Percentiles rank a stretch among this genome's conserved stretches.
These are phyloP conservation scores for Eptatretus burgeri DNA, from an alignment of 2,113 vertebrate species.

Conservation along the genomic window DNA sequence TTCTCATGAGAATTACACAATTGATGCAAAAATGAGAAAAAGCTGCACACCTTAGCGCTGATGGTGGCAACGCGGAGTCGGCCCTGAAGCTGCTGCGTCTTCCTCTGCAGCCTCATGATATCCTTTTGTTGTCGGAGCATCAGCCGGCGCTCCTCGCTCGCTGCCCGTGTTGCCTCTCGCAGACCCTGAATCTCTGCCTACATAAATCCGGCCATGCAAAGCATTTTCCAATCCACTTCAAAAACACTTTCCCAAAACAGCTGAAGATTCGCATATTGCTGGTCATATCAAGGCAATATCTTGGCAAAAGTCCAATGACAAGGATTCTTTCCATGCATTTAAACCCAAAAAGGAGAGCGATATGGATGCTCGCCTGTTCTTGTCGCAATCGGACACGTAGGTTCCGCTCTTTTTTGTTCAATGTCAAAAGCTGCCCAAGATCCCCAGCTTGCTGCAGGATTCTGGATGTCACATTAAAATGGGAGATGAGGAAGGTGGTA, in stretches of 20 bases:
- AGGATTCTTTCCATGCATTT: background rate
- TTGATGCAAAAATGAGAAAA: too few relatives aligned
- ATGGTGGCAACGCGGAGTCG: constrained; percentile 18
- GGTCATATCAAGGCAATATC: background rate
- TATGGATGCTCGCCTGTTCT: constrained; percentile 18
- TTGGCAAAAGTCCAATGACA: background rate
- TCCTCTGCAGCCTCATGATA: constrained; percentile 61
- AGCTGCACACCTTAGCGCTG: too few relatives aligned
- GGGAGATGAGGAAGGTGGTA: background rate
- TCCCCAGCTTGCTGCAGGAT: background rate
- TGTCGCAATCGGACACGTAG: background rate
- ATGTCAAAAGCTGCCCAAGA: too few relatives aligned
- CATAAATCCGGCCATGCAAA: background rate
- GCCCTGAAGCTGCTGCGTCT: constrained; percentile 57
- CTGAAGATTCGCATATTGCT: background rate
- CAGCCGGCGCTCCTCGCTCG: constrained; percentile 65
- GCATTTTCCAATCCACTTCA: background rate
- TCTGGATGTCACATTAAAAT: background rate
- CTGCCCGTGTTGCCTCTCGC: constrained; percentile 73
- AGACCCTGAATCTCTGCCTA: constrained; percentile 89
- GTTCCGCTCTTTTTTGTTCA: background rate
- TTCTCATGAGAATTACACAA: too few relatives aligned
- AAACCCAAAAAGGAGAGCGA: background rate
- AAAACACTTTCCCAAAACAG: background rate
- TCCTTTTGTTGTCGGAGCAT: constrained; percentile 81